Percentiles rank a stretch among this genome's conserved stretches.
These are phyloP conservation scores for Zosterops lateralis DNA, from an alignment of 2,113 vertebrate species.

Conservation along the genomic window DNA sequence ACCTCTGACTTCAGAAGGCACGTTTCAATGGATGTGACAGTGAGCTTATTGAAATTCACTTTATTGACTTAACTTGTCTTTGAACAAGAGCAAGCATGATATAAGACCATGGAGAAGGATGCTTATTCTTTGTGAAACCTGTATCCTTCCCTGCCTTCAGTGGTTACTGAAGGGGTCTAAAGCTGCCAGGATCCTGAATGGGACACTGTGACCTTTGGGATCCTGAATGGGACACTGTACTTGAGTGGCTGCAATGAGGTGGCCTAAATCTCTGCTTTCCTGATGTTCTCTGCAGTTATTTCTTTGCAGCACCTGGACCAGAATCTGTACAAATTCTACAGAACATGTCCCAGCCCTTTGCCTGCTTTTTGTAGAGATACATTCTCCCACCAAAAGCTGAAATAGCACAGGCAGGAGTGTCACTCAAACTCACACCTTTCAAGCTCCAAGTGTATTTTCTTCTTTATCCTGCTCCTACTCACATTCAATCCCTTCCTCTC, in stretches of 20 bases:
- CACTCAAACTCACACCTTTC: background rate
- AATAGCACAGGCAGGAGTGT: background rate
- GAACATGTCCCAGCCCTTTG: background rate
- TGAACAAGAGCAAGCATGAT: background rate
- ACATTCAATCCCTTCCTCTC: background rate
- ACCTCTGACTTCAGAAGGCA: background rate
- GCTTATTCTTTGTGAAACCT: background rate
- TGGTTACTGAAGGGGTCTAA: background rate
- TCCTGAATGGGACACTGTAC: background rate
- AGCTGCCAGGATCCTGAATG: background rate
- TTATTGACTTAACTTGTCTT: background rate
- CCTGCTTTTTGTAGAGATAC: background rate
- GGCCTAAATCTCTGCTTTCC: background rate
- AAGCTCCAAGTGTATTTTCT: background rate
- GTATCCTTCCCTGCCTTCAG: background rate
- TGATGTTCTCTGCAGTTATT: background rate
- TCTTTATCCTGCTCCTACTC: background rate
- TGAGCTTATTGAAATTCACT: background rate
- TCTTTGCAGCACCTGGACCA: background rate
- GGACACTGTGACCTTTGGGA: background rate
- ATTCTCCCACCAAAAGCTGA: background rate
- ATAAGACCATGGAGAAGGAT: background rate
- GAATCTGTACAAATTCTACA: background rate
- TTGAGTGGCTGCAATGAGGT: background rate
- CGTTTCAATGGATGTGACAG: background rate